Evolutionary conservation across 2,888 invertebrate genomes (phyloP).

Genomic region (Drosophila suboccidentalis): DNA sequence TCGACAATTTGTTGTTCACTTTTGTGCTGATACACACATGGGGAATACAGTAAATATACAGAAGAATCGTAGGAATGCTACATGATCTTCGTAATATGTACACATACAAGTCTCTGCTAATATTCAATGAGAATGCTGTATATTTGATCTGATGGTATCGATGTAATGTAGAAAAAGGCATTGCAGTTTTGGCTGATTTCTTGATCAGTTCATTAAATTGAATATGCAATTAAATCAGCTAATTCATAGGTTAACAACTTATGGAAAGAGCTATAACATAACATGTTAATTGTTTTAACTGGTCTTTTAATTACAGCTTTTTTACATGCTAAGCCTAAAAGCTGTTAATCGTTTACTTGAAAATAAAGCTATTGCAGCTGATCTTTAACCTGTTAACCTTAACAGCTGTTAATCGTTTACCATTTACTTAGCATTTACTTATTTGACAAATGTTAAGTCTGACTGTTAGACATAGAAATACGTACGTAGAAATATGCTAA

Average conservation of each 20-base stretch:
- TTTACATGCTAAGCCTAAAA: not conserved
- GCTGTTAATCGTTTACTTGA: not conserved
- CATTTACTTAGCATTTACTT: not conserved
- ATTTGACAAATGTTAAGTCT: not conserved
- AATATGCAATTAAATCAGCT: not conserved
- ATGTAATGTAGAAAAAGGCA: not conserved
- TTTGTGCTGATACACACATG: slow-evolving; percentile 43
- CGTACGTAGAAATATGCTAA: too few species aligned
- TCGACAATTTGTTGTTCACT: slow-evolving; percentile 43
- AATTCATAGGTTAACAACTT: not conserved
- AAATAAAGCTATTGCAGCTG: not conserved
- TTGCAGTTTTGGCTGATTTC: not conserved
- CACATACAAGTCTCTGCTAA: not conserved
- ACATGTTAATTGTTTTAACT: not conserved
- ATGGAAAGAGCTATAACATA: not conserved
- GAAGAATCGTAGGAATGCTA: slow-evolving; percentile 21
- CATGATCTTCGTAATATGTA: slow-evolving; percentile 30
- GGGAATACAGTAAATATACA: slow-evolving; percentile 40
- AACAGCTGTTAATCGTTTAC: not conserved
- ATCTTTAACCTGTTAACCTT: not conserved
- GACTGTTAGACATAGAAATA: not conserved
- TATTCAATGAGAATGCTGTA: not conserved
- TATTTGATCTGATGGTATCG: not conserved
- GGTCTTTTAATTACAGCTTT: not conserved
- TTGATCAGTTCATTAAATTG: not conserved